Evolutionary conservation across 2,888 invertebrate genomes (phyloP).

Genomic region (Pristionchus arcanus): DNA sequence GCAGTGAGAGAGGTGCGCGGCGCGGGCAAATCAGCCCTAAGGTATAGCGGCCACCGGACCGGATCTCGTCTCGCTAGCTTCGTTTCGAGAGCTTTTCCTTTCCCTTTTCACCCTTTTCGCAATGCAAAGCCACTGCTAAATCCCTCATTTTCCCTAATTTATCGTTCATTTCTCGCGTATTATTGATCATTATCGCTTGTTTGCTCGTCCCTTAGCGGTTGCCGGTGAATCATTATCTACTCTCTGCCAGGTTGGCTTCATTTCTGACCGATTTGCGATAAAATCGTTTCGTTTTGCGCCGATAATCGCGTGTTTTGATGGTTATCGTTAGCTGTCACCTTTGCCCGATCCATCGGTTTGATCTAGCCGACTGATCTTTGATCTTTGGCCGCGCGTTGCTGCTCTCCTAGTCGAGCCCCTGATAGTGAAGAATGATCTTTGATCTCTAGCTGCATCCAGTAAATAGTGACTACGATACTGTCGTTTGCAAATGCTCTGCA

Average conservation of each 20-base stretch:
- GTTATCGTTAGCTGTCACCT: not conserved
- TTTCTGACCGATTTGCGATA: not conserved
- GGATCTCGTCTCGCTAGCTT: not conserved
- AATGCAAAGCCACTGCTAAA: not conserved
- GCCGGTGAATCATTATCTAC: not conserved
- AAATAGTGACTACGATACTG: too few species aligned
- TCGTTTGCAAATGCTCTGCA: too few species aligned
- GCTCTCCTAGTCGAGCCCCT: too few species aligned
- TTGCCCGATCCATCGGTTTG: not conserved
- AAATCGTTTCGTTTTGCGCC: not conserved
- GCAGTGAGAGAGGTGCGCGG: not conserved
- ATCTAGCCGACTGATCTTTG: not conserved
- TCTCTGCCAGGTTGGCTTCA: not conserved
- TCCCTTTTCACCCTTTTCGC: constrained; percentile 25
- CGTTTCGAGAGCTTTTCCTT: not conserved
- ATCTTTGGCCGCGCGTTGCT: not conserved
- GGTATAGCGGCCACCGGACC: not conserved
- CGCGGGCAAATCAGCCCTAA: constrained; percentile 10
- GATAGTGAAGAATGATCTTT: not conserved
- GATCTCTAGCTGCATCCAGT: too few species aligned
- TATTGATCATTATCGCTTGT: not conserved
- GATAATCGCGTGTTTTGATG: not conserved
- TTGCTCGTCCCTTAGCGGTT: not conserved
- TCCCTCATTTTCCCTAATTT: not conserved
- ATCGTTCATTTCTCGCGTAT: not conserved